Evolutionary conservation across 2,888 invertebrate genomes (phyloP), one percentile per base, ranked within the genome.

Genomic region (Hermodice carunculata): DNA sequence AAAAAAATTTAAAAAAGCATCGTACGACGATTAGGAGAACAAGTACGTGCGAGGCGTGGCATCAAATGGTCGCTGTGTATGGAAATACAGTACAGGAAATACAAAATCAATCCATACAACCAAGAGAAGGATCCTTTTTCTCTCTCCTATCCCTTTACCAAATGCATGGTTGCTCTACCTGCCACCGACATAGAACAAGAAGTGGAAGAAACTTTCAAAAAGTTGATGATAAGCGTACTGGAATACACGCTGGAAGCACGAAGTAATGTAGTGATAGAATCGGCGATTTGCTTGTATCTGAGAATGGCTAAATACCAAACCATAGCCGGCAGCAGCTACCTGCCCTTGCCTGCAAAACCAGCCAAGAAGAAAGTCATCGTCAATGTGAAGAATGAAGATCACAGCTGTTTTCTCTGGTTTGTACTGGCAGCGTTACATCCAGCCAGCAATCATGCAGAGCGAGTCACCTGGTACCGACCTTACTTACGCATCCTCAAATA

Each of bases 381-480:
- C 46, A 75, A 73, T 53, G 64, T 75, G 2, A 46, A 71, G 51
- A 75, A 75, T 58, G 65, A 64, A 4, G 75, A 73, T 42, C 32
- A 69, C 24, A 64, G 67, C 51, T 71, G 73, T 46, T 71, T 74
- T 46, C 49, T 56, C 48, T 75, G 71, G 72, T 42, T 66, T 2
- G 46, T 73, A n/a, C 37, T 71, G 22, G 51, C 70, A n/a, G 72
- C 70, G 2, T 42, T 71, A 28, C 56, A 74, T 40, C 66, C 67
- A n/a, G 43, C 24, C 8, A 43, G 51, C 11, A 34, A 58, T 3
- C 8, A 73, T 42, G 43, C 46, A n/a, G 32, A 66, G 11, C 19
- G 61, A 2, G 32, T 64, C 1, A 37, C 48, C n/a, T 58, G 65
- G 24, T 67, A 70, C 37, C 53, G 46, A 8, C 32, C 52, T 2